Conservation (phyloP, 2,888 invertebrate species). For the Leptodirus hochenwartii region DNA sequence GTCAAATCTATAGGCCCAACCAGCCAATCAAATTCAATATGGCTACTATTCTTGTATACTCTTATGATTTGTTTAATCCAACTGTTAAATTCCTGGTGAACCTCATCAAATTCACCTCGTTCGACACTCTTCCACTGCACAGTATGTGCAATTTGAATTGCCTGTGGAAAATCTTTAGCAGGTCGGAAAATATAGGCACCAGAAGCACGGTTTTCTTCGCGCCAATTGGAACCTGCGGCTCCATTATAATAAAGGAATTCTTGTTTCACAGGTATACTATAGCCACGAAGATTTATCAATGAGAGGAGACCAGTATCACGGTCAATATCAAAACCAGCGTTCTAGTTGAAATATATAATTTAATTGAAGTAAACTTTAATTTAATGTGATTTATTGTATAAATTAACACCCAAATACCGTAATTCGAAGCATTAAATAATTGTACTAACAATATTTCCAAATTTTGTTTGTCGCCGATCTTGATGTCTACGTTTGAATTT, state of each 20-base stretch:
- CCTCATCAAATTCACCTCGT: constrained; percentile 34
- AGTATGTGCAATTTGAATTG: constrained; percentile 17
- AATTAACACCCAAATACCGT: too few relatives aligned
- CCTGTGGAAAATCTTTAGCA: constrained; percentile 5
- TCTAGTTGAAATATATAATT: too few relatives aligned
- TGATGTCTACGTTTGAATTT: too few relatives aligned
- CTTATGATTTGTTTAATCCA: constrained; percentile 45
- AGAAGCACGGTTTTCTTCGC: constrained; percentile 46
- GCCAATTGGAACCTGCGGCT: constrained; percentile 42
- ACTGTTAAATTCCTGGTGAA: constrained; percentile 38
- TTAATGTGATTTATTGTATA: too few relatives aligned
- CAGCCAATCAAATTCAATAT: constrained; percentile 40
- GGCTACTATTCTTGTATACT: constrained; percentile 29
- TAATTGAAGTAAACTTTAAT: too few relatives aligned
- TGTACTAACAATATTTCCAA: constrained; percentile 5
- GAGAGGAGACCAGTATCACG: constrained; percentile 33
- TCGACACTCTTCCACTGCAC: constrained; percentile 20
- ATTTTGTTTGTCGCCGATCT: too few relatives aligned
- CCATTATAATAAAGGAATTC: constrained; percentile 56
- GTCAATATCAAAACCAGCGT: constrained; percentile 31
- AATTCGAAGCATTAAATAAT: too few relatives aligned
- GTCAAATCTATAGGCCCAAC: constrained; percentile 41
- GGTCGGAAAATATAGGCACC: constrained; percentile 88
- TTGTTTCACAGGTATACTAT: constrained; percentile 31
- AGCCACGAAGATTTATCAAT: constrained; percentile 28